phyloP scores from a whole-genome alignment of 2,113 vertebrate genomes.

The Phrynosoma platyrhinos region DNA sequence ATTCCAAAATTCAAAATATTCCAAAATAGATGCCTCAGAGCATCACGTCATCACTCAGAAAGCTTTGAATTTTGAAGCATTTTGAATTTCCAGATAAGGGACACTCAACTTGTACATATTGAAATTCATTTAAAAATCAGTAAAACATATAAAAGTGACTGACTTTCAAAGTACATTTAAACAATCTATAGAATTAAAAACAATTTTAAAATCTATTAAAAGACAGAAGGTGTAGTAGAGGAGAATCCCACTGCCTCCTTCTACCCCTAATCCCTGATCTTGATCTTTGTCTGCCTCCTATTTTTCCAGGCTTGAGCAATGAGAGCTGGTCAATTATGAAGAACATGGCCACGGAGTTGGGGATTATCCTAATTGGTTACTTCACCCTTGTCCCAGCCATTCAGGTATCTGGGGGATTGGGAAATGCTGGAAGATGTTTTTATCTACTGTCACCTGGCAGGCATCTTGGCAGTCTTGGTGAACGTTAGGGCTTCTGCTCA shows the following conservation, averaged over 20 bases:
- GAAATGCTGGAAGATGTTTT: not conserved
- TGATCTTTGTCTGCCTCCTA: not conserved
- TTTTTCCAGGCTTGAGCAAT: conserved; percentile 88
- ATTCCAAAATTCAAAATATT: too few relatives aligned
- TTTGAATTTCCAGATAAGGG: too few relatives aligned
- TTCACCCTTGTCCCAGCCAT: conserved; percentile 97
- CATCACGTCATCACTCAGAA: too few relatives aligned
- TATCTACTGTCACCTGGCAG: not conserved
- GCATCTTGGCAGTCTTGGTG: not conserved
- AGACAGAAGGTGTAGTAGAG: not conserved
- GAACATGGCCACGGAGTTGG: conserved; percentile 96
- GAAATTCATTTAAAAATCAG: too few relatives aligned
- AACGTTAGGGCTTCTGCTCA: not conserved
- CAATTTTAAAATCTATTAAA: too few relatives aligned
- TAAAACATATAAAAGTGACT: too few relatives aligned
- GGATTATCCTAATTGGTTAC: conserved; percentile 97
- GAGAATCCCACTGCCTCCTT: not conserved
- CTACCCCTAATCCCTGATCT: too few relatives aligned
- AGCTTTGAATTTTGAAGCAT: too few relatives aligned
- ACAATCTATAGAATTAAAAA: too few relatives aligned
- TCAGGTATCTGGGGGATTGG: conserved; percentile 81
- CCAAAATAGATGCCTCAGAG: too few relatives aligned
- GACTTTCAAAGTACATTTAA: too few relatives aligned
- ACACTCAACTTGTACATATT: too few relatives aligned
- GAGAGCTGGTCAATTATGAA: conserved; percentile 99